These are phyloP conservation scores for Hypotaenidia philippensis DNA, from an alignment of 2,797 vertebrate genomes.

Conservation along the genomic window DNA sequence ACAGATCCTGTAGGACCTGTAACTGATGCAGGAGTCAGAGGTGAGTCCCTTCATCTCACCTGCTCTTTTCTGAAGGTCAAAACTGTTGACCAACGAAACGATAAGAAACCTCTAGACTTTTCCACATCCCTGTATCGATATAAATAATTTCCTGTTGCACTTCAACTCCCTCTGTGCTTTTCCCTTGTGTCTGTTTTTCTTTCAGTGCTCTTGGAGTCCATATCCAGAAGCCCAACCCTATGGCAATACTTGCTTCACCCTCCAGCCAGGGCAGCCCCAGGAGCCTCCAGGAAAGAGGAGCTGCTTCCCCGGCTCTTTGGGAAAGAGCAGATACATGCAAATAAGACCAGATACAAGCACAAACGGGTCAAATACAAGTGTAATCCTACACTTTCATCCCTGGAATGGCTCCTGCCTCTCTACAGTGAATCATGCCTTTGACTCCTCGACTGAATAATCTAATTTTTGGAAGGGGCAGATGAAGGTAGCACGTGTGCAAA, in stretches of 20 bases:
- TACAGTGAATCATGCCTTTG: rapidly evolving
- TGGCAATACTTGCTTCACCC: rapidly evolving
- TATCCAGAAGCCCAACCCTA: neutral
- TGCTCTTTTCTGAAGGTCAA: neutral
- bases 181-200: neutral
- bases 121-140: rapidly evolving
- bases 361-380: neutral
- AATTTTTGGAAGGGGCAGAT: neutral
- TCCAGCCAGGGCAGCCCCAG: neutral
- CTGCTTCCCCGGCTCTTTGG: neutral
- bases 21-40: neutral
- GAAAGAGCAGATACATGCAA: neutral
- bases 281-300: neutral
- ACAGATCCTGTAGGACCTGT: neutral
- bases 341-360: neutral
- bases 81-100: neutral
- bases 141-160: neutral
- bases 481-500: neutral
- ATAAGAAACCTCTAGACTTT: neutral
- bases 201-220: neutral
- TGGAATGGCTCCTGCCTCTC: neutral
- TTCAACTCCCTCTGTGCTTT: neutral
- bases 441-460: neutral
- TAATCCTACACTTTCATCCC: rapidly evolving
- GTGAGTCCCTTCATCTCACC: neutral